Evolutionary conservation across 2,113 vertebrate species (phyloP).

Genomic region (Sturnira hondurensis): DNA sequence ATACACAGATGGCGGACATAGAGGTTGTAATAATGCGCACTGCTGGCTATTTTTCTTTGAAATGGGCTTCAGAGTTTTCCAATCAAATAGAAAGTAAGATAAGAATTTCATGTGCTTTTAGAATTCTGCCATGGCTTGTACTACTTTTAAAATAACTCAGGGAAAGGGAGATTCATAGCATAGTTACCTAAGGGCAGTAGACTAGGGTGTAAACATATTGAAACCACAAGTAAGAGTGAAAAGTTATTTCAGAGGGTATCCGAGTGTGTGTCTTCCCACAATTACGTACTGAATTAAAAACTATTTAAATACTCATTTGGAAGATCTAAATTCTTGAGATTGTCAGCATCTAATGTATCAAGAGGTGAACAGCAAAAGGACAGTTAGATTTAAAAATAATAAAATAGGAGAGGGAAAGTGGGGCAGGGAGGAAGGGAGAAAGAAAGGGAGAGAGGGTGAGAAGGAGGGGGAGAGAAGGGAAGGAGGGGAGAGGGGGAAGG

Average conservation of each 20-base stretch:
- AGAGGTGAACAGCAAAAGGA: constrained; percentile 3
- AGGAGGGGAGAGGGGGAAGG: neutral
- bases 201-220: neutral
- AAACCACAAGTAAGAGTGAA: constrained; percentile 19
- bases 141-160: neutral
- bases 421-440: neutral
- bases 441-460: neutral
- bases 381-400: constrained; percentile 7
- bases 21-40: constrained; percentile 71
- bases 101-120: neutral
- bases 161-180: neutral
- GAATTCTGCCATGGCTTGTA: neutral
- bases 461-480: neutral
- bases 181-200: neutral
- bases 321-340: constrained; percentile 36
- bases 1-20: constrained; percentile 62
- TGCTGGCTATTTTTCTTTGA: constrained; percentile 55
- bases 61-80: constrained; percentile 31
- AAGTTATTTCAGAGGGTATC: neutral
- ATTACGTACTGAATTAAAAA: neutral
- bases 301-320: neutral
- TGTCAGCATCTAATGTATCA: constrained; percentile 35
- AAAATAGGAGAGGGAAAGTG: neutral
- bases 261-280: neutral
- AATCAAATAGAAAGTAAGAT: neutral